Base-by-base conservation (phyloP, 2,113 vertebrate species). In the Todiramphus chloris region DNA sequence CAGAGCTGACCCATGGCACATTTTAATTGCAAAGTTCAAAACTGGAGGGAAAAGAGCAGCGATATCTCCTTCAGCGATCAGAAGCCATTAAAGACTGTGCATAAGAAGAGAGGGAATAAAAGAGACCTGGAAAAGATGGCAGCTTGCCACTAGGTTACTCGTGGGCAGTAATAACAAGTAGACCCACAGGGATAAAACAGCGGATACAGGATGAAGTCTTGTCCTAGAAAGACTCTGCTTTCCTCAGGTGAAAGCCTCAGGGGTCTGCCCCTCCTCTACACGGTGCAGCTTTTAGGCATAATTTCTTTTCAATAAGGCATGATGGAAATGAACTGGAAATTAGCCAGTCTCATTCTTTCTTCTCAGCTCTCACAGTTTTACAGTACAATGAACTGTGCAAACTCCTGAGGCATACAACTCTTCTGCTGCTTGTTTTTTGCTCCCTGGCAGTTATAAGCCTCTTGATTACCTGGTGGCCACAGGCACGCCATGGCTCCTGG, bases 121-220 rank as follows among this genome's bases (percentile, higher is more conserved):
- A 70, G 6, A 67, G 30, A 89, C 20, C 63, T 76, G 74, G 82
- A 89, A 69, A 41, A 66, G 41, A 46, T 89, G 95, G 90, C 67
- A 91, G 55, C 37, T 87, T 95, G 91, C 87, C 84, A 69, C 28
- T 24, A 50, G 35, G 67, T 94, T 87, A 83, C 66, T 89, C 19
- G 6, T n/a, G 72, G 62, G 59, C 72, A 80, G 67, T 55, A 84
- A 85, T 83, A 88, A 83, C 63, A 95, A 95, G 63, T n/a, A 76
- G 78, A 89, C 67, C 27, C 67, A 79, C 31, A 73, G 78, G 62
- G 41, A 76, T 77, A 69, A 82, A 96, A 55, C 33, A 78, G 44
- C 1, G 6, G 74, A 81, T 2, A 5, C 48, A 69, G 80, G 87
- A 86, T 91, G 78, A 87, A 85, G 20, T 6, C 75, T 69, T 85